Evolutionary conservation across 2,113 vertebrate genomes (phyloP).

Genomic region (Edolisoma coerulescens): DNA sequence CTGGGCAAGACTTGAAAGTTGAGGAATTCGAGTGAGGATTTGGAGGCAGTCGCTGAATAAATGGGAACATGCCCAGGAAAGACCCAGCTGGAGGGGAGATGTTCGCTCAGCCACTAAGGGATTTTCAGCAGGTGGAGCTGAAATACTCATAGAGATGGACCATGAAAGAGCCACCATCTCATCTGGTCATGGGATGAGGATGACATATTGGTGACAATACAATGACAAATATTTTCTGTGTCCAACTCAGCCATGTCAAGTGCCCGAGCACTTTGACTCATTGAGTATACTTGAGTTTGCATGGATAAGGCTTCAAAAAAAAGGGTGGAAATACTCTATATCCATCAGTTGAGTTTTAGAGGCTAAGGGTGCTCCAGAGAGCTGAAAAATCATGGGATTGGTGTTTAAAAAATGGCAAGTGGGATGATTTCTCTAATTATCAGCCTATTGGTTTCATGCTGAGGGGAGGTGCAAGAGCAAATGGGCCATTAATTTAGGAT

Average conservation of each 20-base stretch:
- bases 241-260: neutral
- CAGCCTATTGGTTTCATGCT: rapidly evolving
- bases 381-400: neutral
- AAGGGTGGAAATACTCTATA: neutral
- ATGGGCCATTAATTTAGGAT: neutral
- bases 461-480: neutral
- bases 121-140: neutral
- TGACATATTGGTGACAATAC: rapidly evolving
- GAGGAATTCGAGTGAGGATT: neutral
- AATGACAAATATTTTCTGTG: neutral
- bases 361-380: neutral
- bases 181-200: neutral
- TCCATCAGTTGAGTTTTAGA: neutral
- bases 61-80: neutral
- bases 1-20: neutral
- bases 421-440: neutral
- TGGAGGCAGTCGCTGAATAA: neutral
- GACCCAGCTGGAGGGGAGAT: neutral
- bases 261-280: neutral
- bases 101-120: rapidly evolving
- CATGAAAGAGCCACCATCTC: neutral
- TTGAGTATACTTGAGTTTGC: neutral
- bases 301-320: neutral
- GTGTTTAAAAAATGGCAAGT: neutral
- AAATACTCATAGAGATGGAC: rapidly evolving